Percentiles rank a stretch among this genome's conserved stretches.
These are phyloP conservation scores for Ectropis grisescens DNA, from an alignment of 1,140 invertebrate species.

Conservation along the genomic window DNA sequence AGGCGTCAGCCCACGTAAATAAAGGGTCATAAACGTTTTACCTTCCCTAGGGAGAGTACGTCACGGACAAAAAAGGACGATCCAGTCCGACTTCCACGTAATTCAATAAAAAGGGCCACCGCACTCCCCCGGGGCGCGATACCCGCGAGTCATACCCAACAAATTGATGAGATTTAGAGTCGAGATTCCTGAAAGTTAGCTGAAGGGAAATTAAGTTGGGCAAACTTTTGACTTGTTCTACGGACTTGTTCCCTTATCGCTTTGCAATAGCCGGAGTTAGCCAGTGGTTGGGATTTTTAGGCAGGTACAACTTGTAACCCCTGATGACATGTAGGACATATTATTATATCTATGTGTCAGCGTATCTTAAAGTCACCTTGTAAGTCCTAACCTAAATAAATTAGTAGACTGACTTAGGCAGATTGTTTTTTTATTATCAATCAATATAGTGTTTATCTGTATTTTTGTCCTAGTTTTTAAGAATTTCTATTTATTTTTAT, in stretches of 20 bases:
- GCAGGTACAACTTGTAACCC: too few species aligned
- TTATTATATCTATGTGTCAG: too few species aligned
- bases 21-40: slow-evolving; percentile 14
- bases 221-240: slow-evolving; percentile 27
- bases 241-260: slow-evolving; percentile 23
- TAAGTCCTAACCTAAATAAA: too few species aligned
- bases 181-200: slow-evolving; percentile 37
- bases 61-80: slow-evolving; percentile 14
- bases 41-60: slow-evolving; percentile 2
- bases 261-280: slow-evolving; percentile 7
- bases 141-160: slow-evolving; percentile 25
- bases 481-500: too few species aligned
- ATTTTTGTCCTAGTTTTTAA: too few species aligned
- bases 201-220: slow-evolving; percentile 40
- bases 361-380: too few species aligned
- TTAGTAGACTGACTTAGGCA: too few species aligned
- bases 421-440: too few species aligned
- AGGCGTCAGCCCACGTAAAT: slow-evolving; percentile 7
- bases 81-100: slow-evolving; percentile 18
- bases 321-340: too few species aligned
- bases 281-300: too few species aligned
- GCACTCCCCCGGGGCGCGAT: slow-evolving; percentile 21
- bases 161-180: slow-evolving; percentile 45
- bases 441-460: too few species aligned
- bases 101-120: slow-evolving; percentile 34